These are phyloP conservation scores for Hypena proboscidalis DNA, from an alignment of 2,888 invertebrate species.

Conservation along the genomic window DNA sequence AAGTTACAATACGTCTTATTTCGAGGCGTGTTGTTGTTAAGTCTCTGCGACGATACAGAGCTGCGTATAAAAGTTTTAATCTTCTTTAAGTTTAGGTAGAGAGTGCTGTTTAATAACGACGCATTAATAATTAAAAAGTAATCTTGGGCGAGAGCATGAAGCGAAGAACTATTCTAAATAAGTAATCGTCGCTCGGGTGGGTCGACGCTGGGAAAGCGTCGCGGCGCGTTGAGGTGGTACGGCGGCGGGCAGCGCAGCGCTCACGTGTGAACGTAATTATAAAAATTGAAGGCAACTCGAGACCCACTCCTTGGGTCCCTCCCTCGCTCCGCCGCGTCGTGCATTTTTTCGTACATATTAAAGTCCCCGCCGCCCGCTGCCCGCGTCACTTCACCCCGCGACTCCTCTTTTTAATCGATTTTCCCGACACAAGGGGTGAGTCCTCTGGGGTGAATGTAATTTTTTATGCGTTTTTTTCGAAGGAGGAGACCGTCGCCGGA, in stretches of 20 bases:
- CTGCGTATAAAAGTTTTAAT: constrained; percentile 17
- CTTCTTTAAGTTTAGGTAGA: constrained; percentile 22
- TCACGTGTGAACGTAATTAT: constrained; percentile 87
- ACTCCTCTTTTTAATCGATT: constrained; percentile 86
- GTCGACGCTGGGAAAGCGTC: constrained; percentile 26
- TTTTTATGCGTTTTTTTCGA: constrained; percentile 85
- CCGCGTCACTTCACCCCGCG: constrained; percentile 72
- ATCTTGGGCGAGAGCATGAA: constrained; percentile 54
- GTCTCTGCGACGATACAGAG: constrained; percentile 18
- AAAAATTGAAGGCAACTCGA: constrained; percentile 83
- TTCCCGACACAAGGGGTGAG: constrained; percentile 85
- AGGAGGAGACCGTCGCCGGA: constrained; percentile 81
- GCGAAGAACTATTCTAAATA: constrained; percentile 70
- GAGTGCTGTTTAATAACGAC: constrained; percentile 18
- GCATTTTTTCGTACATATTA: constrained; percentile 86
- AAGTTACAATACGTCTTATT: constrained; percentile 70
- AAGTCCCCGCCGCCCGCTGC: constrained; percentile 72
- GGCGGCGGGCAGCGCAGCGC: constrained; percentile 62
- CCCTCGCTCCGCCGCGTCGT: constrained; percentile 81
- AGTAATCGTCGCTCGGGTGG: constrained; percentile 64
- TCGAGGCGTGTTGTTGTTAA: constrained; percentile 45
- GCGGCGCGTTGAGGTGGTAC: constrained; percentile 49
- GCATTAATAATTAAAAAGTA: constrained; percentile 66
- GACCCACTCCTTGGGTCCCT: constrained; percentile 72
- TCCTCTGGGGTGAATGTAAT: constrained; percentile 86